Percentiles rank a stretch among this genome's conserved stretches.
Evolutionary conservation across 2,797 vertebrate genomes (phyloP).

Genomic region (Lithobates sylvaticus): DNA sequence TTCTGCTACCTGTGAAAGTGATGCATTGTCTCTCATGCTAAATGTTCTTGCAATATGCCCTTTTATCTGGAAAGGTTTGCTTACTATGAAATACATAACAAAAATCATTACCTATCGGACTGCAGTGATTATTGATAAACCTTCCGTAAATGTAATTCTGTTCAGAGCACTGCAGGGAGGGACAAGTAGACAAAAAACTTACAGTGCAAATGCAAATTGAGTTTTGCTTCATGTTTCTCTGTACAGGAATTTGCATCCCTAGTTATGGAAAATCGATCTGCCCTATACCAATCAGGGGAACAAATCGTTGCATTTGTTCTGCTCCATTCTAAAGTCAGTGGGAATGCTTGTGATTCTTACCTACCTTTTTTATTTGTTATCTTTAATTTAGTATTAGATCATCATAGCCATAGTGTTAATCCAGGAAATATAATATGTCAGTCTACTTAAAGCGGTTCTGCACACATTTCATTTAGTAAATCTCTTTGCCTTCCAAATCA

Average conservation of each 20-base stretch:
- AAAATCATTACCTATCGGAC: background rate
- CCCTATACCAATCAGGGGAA: conserved; percentile 62
- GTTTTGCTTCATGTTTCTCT: conserved; percentile 54
- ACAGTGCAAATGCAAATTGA: conserved; percentile 33
- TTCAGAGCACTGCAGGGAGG: background rate
- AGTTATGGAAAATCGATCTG: conserved; percentile 62
- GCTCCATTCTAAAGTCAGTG: conserved; percentile 36
- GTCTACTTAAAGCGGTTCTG: too few relatives aligned
- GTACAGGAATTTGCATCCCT: conserved; percentile 52
- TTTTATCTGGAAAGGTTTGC: background rate
- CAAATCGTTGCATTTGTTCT: conserved; percentile 54
- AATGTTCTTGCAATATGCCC: background rate
- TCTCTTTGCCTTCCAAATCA: too few relatives aligned
- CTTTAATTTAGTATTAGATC: conserved; percentile 16
- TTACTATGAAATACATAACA: background rate
- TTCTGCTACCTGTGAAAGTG: too few relatives aligned
- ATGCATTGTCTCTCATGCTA: too few relatives aligned
- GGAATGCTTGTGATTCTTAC: background rate
- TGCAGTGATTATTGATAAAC: background rate
- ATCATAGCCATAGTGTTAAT: background rate
- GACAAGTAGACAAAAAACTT: conserved; percentile 34
- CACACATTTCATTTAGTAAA: too few relatives aligned
- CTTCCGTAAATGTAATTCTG: conserved; percentile 11
- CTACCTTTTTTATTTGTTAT: background rate
- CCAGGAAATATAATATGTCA: too few relatives aligned